These are phyloP conservation scores for Spizella passerina DNA, from an alignment of 2,797 vertebrate species.

Conservation along the genomic window DNA sequence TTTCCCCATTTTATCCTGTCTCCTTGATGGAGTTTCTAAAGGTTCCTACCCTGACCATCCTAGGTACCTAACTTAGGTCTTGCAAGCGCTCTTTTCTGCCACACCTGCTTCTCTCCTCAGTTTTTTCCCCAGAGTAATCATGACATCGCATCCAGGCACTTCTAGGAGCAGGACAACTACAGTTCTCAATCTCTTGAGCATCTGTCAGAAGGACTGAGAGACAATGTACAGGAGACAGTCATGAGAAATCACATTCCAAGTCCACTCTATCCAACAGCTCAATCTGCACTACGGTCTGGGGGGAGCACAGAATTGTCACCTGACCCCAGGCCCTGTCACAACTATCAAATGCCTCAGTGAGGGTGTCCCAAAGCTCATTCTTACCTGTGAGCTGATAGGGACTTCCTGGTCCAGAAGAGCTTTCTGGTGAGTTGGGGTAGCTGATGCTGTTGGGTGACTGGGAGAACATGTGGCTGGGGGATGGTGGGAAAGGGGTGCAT, in stretches of 20 bases:
- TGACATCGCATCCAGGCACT: neutral
- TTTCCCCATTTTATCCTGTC: neutral
- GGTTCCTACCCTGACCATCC: neutral
- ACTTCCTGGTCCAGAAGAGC: slow-evolving; percentile 87
- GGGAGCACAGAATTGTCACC: neutral
- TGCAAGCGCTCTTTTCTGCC: neutral
- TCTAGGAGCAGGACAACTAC: neutral
- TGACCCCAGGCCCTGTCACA: neutral
- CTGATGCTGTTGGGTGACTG: slow-evolving; percentile 86
- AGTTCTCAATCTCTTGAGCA: neutral
- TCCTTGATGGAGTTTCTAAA: neutral
- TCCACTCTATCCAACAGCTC: neutral
- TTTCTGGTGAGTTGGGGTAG: slow-evolving; percentile 89
- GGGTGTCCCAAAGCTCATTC: neutral
- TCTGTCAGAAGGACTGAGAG: neutral
- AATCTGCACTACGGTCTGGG: neutral
- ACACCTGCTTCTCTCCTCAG: neutral
- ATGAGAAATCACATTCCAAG: neutral
- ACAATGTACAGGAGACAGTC: neutral
- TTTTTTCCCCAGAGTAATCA: neutral
- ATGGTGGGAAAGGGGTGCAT: slow-evolving; percentile 81
- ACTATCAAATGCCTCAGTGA: accelerated
- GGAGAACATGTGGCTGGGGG: slow-evolving; percentile 80
- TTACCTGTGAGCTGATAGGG: slow-evolving; percentile 92
- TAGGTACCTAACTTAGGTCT: neutral